phyloP scores from a whole-genome alignment of 37 sponge, comb jelly and placozoan genomes.

The Oscarella lobularis region DNA sequence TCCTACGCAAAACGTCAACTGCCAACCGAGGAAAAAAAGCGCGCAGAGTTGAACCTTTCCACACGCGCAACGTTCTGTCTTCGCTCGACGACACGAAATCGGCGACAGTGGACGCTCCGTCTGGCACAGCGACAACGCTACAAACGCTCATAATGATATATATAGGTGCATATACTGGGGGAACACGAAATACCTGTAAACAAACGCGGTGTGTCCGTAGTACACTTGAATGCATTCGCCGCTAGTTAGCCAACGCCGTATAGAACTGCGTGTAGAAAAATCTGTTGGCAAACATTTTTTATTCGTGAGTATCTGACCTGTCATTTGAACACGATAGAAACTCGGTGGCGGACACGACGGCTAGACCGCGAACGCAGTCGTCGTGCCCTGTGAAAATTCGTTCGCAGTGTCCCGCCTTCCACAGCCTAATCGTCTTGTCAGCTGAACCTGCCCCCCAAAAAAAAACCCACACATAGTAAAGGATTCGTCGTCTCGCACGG shows the following conservation, averaged over 20 bases:
- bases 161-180: background rate
- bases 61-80: background rate
- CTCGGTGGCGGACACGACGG: background rate
- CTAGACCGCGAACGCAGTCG: background rate
- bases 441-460: too few species aligned
- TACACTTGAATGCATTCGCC: background rate
- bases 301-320: background rate
- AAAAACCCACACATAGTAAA: too few species aligned
- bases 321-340: constrained; percentile 2
- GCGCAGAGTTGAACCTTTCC: background rate
- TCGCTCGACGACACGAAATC: background rate
- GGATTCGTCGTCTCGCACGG: too few species aligned
- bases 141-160: background rate
- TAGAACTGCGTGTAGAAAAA: background rate
- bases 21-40: background rate
- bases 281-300: background rate
- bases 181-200: background rate
- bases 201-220: background rate
- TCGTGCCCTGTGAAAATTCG: background rate
- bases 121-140: background rate
- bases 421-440: background rate
- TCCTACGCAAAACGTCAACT: background rate
- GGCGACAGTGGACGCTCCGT: background rate
- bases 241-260: background rate
- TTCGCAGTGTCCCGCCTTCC: background rate